Evolutionary conservation across 2,113 vertebrate species (phyloP), one percentile per base, ranked within the genome.

Genomic region (Alligator mississippiensis): DNA sequence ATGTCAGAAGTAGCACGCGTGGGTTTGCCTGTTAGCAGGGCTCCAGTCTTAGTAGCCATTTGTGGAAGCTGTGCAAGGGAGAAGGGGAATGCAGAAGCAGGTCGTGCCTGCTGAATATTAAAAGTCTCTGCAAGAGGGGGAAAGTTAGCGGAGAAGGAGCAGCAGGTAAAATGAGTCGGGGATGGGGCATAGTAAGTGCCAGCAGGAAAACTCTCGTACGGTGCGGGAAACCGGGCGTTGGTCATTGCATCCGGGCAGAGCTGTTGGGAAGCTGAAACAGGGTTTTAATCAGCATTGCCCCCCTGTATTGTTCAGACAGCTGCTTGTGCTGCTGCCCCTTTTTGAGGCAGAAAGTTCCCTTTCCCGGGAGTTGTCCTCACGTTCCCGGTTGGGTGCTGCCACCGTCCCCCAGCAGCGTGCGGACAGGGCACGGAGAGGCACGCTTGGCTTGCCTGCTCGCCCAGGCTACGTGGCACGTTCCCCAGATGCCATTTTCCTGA

Each of bases 251-350:
- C 10, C 28, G 12, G 27, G 28, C 7, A 17, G 24, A 30, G 57
- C 27, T 30, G 18, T n/a, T 2, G 27, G 54, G 34, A 15, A 47
- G 61, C 25, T 19, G 13, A 16, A 30, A 17, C 24, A 27, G 15
- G 22, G 60, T 25, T 30, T 21, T 76, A 19, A 19, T 22, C n/a
- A 60, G 47, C 24, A 47, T 9, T 16, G 27, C n/a, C 79, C 84
- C 94, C 93, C 97, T 90, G 95, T 97, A 93, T 9, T 5, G 58
- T 5, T 24, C 72, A 16, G 11, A 59, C 74, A 30, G 66, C 38
- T 17, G n/a, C 17, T 11, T 12, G 47, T 3, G 16, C 55, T 1
- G 64, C 4, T 61, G 64, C 7, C 9, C 11, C 1, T 10, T 21
- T 38, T 59, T 16, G 24, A 6, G 1, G 10, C n/a, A 70, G 57